Percentiles rank a stretch among this genome's conserved stretches.
Conservation (phyloP, 35 echinoderm and acorn worm genomes). For the Ophiothrix spiculata region DNA sequence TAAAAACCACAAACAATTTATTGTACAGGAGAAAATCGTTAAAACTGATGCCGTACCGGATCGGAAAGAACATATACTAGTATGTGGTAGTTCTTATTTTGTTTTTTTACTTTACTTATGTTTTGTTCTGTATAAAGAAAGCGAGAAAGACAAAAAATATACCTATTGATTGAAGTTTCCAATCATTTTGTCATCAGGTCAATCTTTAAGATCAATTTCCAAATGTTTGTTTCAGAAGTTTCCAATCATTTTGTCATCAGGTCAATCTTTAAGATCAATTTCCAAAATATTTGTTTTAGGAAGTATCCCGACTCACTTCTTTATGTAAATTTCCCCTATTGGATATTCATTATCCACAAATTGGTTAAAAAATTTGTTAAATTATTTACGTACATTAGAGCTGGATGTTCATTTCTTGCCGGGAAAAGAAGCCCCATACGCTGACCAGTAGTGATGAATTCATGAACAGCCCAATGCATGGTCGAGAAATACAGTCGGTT, state of each 20-base stretch:
- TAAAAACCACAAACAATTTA: background rate
- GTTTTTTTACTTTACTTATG: no score
- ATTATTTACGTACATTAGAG: background rate
- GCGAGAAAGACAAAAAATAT: no score
- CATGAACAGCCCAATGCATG: constrained; percentile 32
- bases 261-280: no score
- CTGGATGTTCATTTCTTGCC: background rate
- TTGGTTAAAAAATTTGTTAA: background rate
- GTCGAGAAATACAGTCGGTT: constrained; percentile 3
- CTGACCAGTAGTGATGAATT: background rate
- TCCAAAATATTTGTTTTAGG: background rate
- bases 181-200: no score
- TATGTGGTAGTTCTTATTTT: no score
- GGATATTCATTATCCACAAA: constrained; percentile 4
- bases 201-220: no score
- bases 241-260: no score
- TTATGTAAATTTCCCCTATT: background rate
- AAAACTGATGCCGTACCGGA: no score
- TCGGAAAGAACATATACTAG: no score
- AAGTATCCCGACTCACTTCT: background rate
- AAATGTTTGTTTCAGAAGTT: no score
- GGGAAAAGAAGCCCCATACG: constrained; percentile 42
- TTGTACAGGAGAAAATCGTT: background rate
- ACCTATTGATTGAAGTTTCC: no score
- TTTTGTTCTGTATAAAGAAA: no score